Percentiles rank a stretch among this genome's conserved stretches.
Evolutionary conservation across 2,888 invertebrate genomes (phyloP).

Genomic region (Pseudeuparius sepicola): DNA sequence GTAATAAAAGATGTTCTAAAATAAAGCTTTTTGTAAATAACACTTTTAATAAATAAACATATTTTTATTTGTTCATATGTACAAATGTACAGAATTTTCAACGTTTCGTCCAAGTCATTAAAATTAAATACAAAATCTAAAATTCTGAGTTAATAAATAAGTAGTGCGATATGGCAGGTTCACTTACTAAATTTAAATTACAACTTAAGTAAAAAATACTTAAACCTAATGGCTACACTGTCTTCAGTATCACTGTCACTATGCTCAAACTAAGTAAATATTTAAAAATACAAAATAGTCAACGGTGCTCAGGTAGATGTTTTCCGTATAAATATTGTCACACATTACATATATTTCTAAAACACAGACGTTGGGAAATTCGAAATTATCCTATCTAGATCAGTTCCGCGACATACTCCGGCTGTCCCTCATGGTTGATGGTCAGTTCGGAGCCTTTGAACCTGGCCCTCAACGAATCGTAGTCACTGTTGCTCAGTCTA

Average conservation of each 20-base stretch:
- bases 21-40: no score
- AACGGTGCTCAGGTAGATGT: no score
- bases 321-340: no score
- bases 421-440: slow-evolving; percentile 47
- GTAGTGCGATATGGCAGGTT: no score
- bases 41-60: slow-evolving; percentile 16
- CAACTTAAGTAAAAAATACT: no score
- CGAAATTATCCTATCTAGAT: slow-evolving; percentile 39
- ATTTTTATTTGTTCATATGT: slow-evolving; percentile 25
- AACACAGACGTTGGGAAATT: no score
- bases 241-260: slow-evolving; percentile 12
- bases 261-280: slow-evolving; percentile 10
- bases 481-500: slow-evolving; percentile 27
- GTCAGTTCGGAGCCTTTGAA: slow-evolving; percentile 41
- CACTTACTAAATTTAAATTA: no score
- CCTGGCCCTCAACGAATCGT: slow-evolving; percentile 30
- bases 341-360: no score
- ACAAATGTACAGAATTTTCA: slow-evolving; percentile 33
- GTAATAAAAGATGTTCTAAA: slow-evolving; percentile 5
- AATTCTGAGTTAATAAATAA: no score
- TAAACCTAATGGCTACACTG: no score
- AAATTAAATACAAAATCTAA: no score
- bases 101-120: no score
- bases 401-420: slow-evolving; percentile 51
- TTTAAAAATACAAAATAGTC: slow-evolving; percentile 14